Conservation (phyloP, 2,113 vertebrate genomes). For the Bagarius yarrelli region DNA sequence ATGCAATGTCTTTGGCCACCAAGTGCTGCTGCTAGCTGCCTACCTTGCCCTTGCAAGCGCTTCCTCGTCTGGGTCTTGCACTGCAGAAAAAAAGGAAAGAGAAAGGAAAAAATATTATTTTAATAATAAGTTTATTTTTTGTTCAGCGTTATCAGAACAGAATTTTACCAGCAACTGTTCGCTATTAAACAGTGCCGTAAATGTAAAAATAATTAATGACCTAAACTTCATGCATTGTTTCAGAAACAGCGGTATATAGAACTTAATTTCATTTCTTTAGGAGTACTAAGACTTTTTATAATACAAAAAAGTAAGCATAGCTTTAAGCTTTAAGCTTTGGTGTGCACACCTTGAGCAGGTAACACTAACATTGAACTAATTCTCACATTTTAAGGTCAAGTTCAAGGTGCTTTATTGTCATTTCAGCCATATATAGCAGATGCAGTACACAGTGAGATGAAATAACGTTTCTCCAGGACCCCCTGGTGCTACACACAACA, state of each 20-base stretch:
- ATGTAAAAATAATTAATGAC: neutral
- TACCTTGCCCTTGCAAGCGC: constrained; percentile 90
- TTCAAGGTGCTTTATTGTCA: too few species aligned
- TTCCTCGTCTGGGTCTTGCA: constrained; percentile 85
- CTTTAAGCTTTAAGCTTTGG: too few species aligned
- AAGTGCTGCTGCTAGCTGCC: constrained; percentile 69
- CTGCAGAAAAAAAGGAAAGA: constrained; percentile 64
- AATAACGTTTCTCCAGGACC: too few species aligned
- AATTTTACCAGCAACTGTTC: neutral
- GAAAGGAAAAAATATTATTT: constrained; percentile 20
- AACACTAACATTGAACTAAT: too few species aligned
- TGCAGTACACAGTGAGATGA: too few species aligned
- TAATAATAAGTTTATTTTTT: neutral
- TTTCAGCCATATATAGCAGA: too few species aligned
- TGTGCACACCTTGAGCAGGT: too few species aligned
- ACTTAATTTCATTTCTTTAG: too few species aligned
- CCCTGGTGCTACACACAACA: too few species aligned
- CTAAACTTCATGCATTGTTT: neutral
- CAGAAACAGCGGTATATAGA: neutral
- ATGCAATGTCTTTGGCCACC: constrained; percentile 36
- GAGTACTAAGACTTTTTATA: neutral
- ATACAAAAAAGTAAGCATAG: neutral
- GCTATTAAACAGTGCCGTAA: neutral
- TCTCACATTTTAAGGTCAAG: too few species aligned
- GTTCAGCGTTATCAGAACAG: neutral